Base-by-base conservation (phyloP, 2,797 vertebrate species). In the Carcharodon carcharias region DNA sequence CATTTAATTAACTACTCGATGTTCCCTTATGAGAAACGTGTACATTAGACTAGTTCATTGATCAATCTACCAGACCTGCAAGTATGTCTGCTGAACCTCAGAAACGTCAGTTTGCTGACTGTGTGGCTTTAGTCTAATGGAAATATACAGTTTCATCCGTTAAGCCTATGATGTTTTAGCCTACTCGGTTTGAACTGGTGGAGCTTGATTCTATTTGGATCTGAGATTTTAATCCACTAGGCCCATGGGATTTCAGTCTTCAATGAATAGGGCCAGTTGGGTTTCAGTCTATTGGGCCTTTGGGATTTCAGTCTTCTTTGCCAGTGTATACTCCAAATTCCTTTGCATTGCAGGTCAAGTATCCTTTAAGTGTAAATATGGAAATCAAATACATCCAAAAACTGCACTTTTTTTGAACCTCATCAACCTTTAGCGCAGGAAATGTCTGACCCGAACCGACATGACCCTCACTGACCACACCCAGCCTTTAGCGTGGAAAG, bases 1-100 rank as follows among this genome's bases (percentile, higher is more conserved):
- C 61, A 65, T 65, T 93, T 93, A 93, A 93, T 93, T 93, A 93
- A 93, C 61, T 93, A 93, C 63, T 21, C n/a, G 4, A 93, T 93
- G 61, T 93, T 65, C 61, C 91, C 91, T 93, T 40, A 93, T 93
- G 91, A 93, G n/a, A 93, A 65, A 40, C 40, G 26, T 31, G 61
- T 65, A 65, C n/a, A 93, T 93, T 93, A 93, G 61, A 65, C 23
- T 8, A 65, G n/a, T 65, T 93, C 61, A 40, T 93, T 93, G 61
- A 93, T 93, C 61, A 93, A 93, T 93, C n/a, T 93, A 61, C 26
- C 56, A 91, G 61, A 16, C 58, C 58, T 50, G n/a, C 58, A 65
- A 93, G 61, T 21, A 45, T 93, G 61, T 40, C 31, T 65, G 61
- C 21, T 65, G n/a, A 67, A 45, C 35, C 61, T 93, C n/a, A 45